Base-by-base conservation (phyloP, 2,113 vertebrate genomes). In the Lamprologus lemairii region DNA sequence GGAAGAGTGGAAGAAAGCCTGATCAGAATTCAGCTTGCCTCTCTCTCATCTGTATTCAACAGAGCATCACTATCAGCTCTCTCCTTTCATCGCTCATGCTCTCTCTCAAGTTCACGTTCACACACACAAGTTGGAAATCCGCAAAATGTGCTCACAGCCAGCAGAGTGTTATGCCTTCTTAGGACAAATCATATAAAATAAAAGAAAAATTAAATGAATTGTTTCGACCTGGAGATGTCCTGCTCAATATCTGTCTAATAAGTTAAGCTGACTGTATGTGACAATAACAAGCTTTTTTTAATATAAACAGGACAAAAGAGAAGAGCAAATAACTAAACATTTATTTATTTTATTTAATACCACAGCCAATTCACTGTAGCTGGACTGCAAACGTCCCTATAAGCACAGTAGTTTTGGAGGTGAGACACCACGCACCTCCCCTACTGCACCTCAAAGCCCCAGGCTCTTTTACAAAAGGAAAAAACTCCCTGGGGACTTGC, bases 41-140 rank as follows among this genome's bases (percentile, higher is more conserved):
- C 33, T 31, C 83, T 89, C 92, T 95, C 91, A 95, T 95, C 92
- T 89, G 92, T 95, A 96, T 95, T 96, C 94, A 93, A 82, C 11
- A 33, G 88, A 90, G 93, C 78, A 35, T 84, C 75, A 49, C 86
- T 42, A 86, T 91, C 91, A 79, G 89, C 93, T 89, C 95, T 86
- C 71, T 92, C 45, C 81, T 92, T 92, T 94, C 92, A 94, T 92
- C 95, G 58, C 91, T 92, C 80, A 71, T 82, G 51, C 89, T 90
- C 91, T 86, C 79, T 71, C 60, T 47, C 12, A 14, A 31, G 45
- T 89, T 73, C 73, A 23, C 49, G 42, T 71, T 42, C 87, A 78
- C 71, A 78, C 42, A 75, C 71, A 80, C 73, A 57, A 81, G 51
- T 65, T 80, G 35, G 11, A 87, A 87, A 85, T 82, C 85, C 83